Evolutionary conservation across 2,888 invertebrate genomes (phyloP), one percentile per base, ranked within the genome.

Genomic region (Geophilus truncorum): DNA sequence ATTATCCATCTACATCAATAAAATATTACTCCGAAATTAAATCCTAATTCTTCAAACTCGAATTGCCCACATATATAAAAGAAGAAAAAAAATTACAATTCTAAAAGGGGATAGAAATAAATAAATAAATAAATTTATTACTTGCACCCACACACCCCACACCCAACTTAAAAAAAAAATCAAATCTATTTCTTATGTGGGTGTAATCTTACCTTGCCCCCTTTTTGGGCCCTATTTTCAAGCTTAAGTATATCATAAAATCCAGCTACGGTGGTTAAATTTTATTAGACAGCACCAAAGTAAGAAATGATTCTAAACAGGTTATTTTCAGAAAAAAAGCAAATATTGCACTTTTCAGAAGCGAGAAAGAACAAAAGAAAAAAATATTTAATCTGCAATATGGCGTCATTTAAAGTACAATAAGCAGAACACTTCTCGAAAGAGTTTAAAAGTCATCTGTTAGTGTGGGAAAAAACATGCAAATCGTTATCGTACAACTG

Each of bases 281-380:
- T 70, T 70, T 70, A 70, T 70, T 70, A 28, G 70, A 70, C 70
- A 70, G 57, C 57, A 62, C 57, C 21, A 70, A 70, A 70, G 70
- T 25, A 70, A 70, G 12, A 70, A 15, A 70, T n/a, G n/a, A n/a
- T n/a, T n/a, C n/a, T n/a, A n/a, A n/a, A n/a, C n/a, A n/a, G n/a
- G n/a, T n/a, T n/a, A n/a, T n/a, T n/a, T n/a, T n/a, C n/a, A n/a
- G n/a, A 70, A 12, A 70, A 25, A 28, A 70, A 28, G 28, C 28
- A 70, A 23, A 70, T 15, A 28, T 28, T 25, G 70, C 70, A 70
- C 25, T 70, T 62, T 62, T 5, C 57, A 62, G 23, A 3, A 23
- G n/a, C n/a, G n/a, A n/a, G n/a, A n/a, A 10, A 21, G 21, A 62
- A 62, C 5, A 40, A 15, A 36, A 40, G 6, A 2, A 70, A 70